Conservation (phyloP, 1,140 invertebrate species). For the Patella vulgata region DNA sequence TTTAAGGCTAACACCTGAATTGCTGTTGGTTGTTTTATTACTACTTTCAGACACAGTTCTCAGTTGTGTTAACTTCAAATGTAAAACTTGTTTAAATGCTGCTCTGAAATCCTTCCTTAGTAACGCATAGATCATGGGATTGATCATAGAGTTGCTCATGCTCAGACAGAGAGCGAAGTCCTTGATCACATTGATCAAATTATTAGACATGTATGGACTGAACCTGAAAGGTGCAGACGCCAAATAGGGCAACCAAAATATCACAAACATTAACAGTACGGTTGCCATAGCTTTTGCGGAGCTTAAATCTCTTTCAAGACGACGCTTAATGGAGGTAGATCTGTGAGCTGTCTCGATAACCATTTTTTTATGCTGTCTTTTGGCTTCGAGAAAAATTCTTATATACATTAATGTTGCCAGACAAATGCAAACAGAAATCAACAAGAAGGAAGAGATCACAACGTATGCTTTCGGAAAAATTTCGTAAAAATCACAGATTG, state of each 20-base stretch:
- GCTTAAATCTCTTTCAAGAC: slow-evolving; percentile 23
- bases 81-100: slow-evolving; percentile 21
- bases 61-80: no score
- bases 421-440: slow-evolving; percentile 18
- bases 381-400: slow-evolving; percentile 27
- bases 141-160: slow-evolving; percentile 37
- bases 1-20: no score
- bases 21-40: no score
- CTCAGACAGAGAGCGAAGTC: slow-evolving; percentile 27
- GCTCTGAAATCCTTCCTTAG: slow-evolving; percentile 26
- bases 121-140: slow-evolving; percentile 41
- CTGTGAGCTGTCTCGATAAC: not conserved
- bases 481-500: slow-evolving; percentile 29
- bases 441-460: slow-evolving; percentile 14
- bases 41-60: no score
- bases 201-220: slow-evolving; percentile 10
- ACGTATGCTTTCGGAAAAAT: slow-evolving; percentile 28
- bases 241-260: slow-evolving; percentile 41
- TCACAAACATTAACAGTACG: slow-evolving; percentile 37
- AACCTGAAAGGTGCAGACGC: slow-evolving; percentile 31
- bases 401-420: slow-evolving; percentile 21
- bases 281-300: slow-evolving; percentile 33
- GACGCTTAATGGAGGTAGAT: not conserved
- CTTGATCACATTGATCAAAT: slow-evolving; percentile 32
- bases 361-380: slow-evolving; percentile 5